These are phyloP conservation scores for Mobula hypostoma DNA, from an alignment of 2,113 vertebrate species.

Conservation along the genomic window DNA sequence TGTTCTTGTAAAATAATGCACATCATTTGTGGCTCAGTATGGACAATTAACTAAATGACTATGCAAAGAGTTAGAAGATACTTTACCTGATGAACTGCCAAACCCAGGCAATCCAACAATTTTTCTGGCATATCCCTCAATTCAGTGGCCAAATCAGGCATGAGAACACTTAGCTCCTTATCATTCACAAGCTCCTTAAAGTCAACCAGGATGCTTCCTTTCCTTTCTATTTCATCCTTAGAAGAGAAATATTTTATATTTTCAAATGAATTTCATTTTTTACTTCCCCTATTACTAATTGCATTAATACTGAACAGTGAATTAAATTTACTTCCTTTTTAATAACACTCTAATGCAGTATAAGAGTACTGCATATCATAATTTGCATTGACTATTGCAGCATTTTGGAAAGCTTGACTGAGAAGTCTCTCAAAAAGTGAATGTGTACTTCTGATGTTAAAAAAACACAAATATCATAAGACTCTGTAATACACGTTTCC, in stretches of 20 bases:
- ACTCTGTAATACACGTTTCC: too few relatives aligned
- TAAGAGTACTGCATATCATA: not conserved
- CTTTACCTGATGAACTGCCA: conserved; percentile 89
- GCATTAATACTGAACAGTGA: not conserved
- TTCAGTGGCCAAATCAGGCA: conserved; percentile 64
- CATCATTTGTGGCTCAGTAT: not conserved
- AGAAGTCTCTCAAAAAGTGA: not conserved
- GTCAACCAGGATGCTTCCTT: conserved; percentile 93
- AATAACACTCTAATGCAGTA: not conserved
- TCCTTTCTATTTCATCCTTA: conserved; percentile 95
- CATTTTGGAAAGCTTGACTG: not conserved
- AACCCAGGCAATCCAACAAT: conserved; percentile 79
- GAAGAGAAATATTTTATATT: conserved; percentile 41
- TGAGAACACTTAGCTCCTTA: conserved; percentile 47
- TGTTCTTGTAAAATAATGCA: not conserved
- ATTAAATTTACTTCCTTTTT: not conserved
- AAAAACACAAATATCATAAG: not conserved
- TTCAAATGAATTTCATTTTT: conserved; percentile 22
- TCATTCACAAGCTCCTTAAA: conserved; percentile 73
- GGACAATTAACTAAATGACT: not conserved
- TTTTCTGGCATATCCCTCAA: conserved; percentile 81
- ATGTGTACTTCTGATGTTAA: not conserved
- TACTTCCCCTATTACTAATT: not conserved
- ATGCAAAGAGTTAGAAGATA: not conserved
- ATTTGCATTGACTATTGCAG: not conserved